Evolutionary conservation across 2,113 vertebrate species (phyloP).

Genomic region (Callipepla squamata): DNA sequence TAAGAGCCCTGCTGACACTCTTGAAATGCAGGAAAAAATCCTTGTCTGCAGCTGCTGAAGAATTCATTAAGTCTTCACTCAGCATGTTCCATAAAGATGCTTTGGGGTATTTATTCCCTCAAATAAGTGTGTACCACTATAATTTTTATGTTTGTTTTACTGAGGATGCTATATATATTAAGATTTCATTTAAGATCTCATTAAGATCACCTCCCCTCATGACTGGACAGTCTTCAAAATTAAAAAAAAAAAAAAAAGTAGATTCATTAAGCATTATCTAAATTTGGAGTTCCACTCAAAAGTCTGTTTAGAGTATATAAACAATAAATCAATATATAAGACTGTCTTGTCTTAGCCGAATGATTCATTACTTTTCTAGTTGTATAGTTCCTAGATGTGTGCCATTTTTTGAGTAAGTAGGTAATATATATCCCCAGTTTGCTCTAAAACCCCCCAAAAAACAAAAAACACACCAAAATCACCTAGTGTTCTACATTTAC

Average conservation of each 20-base stretch:
- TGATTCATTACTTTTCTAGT: fast-evolving
- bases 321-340: background rate
- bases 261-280: background rate
- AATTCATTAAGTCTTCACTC: background rate
- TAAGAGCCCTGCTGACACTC: background rate
- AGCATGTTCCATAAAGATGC: background rate
- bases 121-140: background rate
- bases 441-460: background rate
- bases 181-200: background rate
- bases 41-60: background rate
- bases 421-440: too few relatives aligned
- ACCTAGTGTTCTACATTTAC: background rate
- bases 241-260: background rate
- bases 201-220: background rate
- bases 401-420: background rate
- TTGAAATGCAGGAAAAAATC: background rate
- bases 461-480: background rate
- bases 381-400: fast-evolving
- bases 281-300: background rate
- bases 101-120: background rate
- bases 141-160: background rate
- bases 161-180: background rate
- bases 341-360: background rate
- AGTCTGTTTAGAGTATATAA: background rate
- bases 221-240: background rate